Evolutionary conservation across 2,113 vertebrate genomes (phyloP).

Genomic region (Origma solitaria): DNA sequence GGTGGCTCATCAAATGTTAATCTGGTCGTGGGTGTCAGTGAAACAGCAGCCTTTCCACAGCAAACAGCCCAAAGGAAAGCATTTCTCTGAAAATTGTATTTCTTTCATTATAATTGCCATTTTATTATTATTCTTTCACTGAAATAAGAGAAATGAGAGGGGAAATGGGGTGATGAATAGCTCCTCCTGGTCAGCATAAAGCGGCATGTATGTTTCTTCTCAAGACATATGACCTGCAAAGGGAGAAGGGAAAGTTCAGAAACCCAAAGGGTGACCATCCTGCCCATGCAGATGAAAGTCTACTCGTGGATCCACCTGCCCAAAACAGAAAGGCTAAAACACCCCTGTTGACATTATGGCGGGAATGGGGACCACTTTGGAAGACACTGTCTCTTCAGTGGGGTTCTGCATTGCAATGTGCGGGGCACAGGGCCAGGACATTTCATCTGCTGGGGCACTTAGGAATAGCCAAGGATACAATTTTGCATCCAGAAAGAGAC

Average conservation of each 20-base stretch:
- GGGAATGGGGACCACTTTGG: neutral
- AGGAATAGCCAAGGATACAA: fast-evolving
- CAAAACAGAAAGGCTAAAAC: neutral
- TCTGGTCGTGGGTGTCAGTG: neutral
- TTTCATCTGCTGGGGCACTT: neutral
- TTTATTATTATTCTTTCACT: neutral
- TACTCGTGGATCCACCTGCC: neutral
- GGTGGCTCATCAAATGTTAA: neutral
- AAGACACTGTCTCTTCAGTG: neutral
- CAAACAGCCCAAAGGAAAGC: neutral
- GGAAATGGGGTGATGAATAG: neutral
- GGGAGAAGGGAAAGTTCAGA: neutral
- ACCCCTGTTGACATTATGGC: fast-evolving
- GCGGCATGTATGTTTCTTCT: fast-evolving
- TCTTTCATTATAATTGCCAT: neutral
- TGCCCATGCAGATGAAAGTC: neutral
- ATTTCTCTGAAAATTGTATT: neutral
- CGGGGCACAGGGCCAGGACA: fast-evolving
- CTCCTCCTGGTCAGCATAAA: neutral
- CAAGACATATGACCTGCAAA: neutral
- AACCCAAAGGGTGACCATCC: neutral
- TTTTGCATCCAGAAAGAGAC: neutral
- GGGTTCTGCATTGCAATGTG: fast-evolving
- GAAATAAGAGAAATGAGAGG: neutral
- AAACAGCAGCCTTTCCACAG: neutral